A percentile compares a stretch with the other conserved stretches of the same genome.
Evolutionary conservation across 2,888 invertebrate species (phyloP).

Genomic region (Lymantria monacha): DNA sequence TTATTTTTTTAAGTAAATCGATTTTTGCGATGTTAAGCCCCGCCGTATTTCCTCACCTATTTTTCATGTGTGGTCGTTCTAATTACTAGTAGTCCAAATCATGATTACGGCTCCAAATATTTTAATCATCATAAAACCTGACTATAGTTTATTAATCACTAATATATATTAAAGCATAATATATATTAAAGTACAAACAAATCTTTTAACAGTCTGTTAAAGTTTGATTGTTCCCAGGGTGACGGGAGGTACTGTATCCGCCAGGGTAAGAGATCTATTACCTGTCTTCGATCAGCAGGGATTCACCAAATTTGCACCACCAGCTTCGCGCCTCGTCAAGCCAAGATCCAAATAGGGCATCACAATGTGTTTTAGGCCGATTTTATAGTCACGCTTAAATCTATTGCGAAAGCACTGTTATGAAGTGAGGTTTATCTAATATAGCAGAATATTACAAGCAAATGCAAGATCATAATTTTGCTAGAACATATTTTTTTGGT

Average conservation of each 20-base stretch:
- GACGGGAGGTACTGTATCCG: slow-evolving; percentile 85
- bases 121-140: not conserved
- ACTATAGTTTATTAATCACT: not conserved
- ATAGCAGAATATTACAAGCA: too few relatives aligned
- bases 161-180: slow-evolving; percentile 9
- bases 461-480: too few relatives aligned
- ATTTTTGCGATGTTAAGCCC: too few relatives aligned
- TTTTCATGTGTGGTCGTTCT: too few relatives aligned
- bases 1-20: too few relatives aligned
- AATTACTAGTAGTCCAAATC: too few relatives aligned
- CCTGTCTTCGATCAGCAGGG: slow-evolving; percentile 93
- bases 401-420: too few relatives aligned
- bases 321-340: slow-evolving; percentile 89
- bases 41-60: too few relatives aligned
- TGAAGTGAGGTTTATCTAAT: too few relatives aligned
- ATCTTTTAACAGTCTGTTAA: slow-evolving; percentile 21
- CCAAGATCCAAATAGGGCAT: slow-evolving; percentile 73
- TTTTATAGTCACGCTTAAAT: too few relatives aligned
- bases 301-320: slow-evolving; percentile 91
- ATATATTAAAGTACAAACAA: slow-evolving; percentile 13
- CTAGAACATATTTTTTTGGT: too few relatives aligned
- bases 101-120: too few relatives aligned
- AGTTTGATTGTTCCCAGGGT: slow-evolving; percentile 71
- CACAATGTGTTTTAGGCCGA: not conserved
- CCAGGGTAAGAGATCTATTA: slow-evolving; percentile 87